Evolutionary conservation across 2,888 invertebrate species (phyloP), one percentile per base, ranked within the genome.

Genomic region (Nebria brevicollis): DNA sequence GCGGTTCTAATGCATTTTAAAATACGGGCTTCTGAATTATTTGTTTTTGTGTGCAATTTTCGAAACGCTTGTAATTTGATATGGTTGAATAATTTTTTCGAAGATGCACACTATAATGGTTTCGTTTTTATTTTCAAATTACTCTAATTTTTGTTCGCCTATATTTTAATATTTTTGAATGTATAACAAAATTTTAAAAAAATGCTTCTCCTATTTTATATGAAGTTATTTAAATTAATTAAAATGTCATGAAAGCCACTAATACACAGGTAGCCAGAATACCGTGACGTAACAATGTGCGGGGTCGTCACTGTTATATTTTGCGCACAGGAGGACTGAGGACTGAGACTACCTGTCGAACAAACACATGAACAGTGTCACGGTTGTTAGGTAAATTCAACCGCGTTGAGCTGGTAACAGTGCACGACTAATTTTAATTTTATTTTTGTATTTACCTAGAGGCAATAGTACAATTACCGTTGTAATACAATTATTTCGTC

Each of bases 351-450:
- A 54, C 54, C 54, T 54, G 54, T 54, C 54, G 54, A 54, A 54
- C 54, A 54, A 54, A 54, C 54, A 54, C 54, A 54, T 54, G 54
- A 54, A 54, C 54, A 76, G 75, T 75, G 80, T 80, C 65, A 75
- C 75, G 80, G 70, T 80, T 80, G 80, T 80, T 80, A 80, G 75
- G 75, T 72, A 80, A 75, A 80, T 80, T 75, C 68, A 43, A 80
- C 65, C 80, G 41, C 65, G 68, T 15, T 54, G 65, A 66, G 75
- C 75, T 80, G 80, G 80, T 72, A 80, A 75, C 75, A 74, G 80
- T 80, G 80, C 80, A 80, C 80, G 42, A 80, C 80, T 80, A 80
- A 80, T 80, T 80, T 70, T 25, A 70, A 25, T 11, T 70, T 70
- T 54, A 11, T 54, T 54, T 54, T 54, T 54, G 54, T 54, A 54